A percentile compares a stretch with the other conserved stretches of the same genome.
phyloP scores from a whole-genome alignment of 2,888 invertebrate species.

The Polyommatus iphigenia region DNA sequence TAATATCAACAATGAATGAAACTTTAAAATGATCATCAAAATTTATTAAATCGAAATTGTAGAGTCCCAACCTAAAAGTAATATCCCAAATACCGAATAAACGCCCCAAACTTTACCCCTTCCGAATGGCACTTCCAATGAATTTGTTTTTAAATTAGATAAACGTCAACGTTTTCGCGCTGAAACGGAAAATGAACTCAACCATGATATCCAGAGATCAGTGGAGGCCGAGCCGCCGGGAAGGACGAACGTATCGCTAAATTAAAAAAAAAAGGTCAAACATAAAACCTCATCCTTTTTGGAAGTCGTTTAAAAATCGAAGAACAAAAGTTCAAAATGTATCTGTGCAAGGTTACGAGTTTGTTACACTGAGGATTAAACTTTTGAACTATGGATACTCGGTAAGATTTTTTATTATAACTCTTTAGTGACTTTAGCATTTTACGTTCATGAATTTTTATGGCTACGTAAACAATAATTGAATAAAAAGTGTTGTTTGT shows the following conservation, averaged over 20 bases:
- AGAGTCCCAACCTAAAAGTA: background rate
- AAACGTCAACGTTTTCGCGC: slow-evolving; percentile 33
- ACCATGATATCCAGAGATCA: slow-evolving; percentile 47
- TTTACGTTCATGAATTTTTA: no score
- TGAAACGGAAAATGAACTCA: slow-evolving; percentile 50
- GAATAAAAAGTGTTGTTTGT: background rate
- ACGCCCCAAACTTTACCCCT: background rate
- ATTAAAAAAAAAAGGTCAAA: background rate
- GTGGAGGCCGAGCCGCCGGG: slow-evolving; percentile 58
- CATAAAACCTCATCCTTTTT: no score
- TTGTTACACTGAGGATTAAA: background rate
- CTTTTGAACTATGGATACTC: background rate
- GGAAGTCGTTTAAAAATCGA: background rate
- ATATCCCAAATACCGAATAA: background rate
- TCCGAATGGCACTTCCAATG: background rate
- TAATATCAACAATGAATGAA: background rate
- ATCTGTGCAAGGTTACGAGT: background rate
- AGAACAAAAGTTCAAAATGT: background rate
- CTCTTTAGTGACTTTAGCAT: background rate
- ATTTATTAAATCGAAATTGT: background rate
- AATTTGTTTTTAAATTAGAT: slow-evolving; percentile 30
- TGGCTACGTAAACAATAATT: no score
- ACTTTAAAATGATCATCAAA: no score
- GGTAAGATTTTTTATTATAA: background rate
- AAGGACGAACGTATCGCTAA: slow-evolving; percentile 52